Conservation (phyloP, 2,888 invertebrate species). For the Drosophila infuscata region DNA sequence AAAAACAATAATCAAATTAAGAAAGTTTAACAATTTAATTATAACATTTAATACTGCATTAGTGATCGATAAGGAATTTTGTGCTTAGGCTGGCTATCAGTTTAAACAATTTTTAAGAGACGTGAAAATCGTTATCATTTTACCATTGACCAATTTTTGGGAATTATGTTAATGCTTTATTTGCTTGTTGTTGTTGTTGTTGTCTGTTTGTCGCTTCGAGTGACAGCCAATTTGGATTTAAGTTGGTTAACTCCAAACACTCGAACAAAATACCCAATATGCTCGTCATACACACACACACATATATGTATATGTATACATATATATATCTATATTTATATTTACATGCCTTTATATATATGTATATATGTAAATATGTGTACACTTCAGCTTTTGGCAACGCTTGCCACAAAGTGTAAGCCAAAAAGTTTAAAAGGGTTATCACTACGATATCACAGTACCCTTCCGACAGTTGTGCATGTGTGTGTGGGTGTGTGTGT, state of each 20-base stretch:
- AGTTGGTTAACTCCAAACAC: constrained; percentile 51
- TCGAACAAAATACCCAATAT: constrained; percentile 18
- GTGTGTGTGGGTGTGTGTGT: background rate
- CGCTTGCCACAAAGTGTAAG: constrained; percentile 30
- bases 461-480: constrained; percentile 7
- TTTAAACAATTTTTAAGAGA: background rate
- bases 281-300: constrained; percentile 5
- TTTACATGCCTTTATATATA: constrained; percentile 9
- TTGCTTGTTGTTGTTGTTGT: background rate
- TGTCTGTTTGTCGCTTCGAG: constrained; percentile 18
- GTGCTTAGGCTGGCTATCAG: background rate
- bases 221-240: constrained; percentile 73
- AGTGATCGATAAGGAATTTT: background rate
- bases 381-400: constrained; percentile 37
- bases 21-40: background rate
- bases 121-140: background rate
- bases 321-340: constrained; percentile 9
- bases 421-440: constrained; percentile 71
- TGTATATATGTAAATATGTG: constrained; percentile 1
- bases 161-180: constrained; percentile 21
- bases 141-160: background rate
- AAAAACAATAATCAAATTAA: background rate
- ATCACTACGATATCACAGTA: constrained; percentile 59
- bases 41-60: background rate
- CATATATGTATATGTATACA: background rate